These are phyloP conservation scores for Cassiopea andromeda DNA, from an alignment of 30 jellyfish, hydroid and myxozoan genomes.

Conservation along the genomic window DNA sequence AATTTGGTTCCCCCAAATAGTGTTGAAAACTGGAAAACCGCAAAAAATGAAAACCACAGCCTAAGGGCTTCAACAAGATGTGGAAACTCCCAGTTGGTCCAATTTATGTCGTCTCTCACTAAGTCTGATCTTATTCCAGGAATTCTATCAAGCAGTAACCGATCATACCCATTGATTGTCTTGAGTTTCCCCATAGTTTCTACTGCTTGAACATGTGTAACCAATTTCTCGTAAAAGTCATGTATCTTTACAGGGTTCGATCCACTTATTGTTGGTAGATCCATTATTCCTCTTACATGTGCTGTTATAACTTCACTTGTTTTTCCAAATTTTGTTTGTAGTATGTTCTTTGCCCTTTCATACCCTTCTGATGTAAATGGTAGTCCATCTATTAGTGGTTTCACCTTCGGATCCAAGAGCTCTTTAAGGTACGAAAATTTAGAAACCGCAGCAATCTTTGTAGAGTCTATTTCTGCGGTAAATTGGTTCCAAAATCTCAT, in stretches of 20 bases:
- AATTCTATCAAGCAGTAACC: conserved; percentile 5
- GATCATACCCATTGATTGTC: conserved; percentile 15
- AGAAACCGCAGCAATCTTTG: conserved; percentile 28
- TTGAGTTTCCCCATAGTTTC: conserved; percentile 38
- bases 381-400: conserved; percentile 16
- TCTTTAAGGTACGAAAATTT: conserved; percentile 43
- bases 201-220: conserved; percentile 51
- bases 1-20: no score
- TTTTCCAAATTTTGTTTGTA: neutral
- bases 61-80: conserved; percentile 49
- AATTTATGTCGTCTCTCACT: conserved; percentile 37
- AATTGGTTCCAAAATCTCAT: conserved; percentile 42
- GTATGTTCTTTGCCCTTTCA: conserved; percentile 10
- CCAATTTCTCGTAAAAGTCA: conserved; percentile 47
- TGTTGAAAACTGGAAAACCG: no score
- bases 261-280: conserved; percentile 47
- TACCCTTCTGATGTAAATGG: conserved; percentile 12
- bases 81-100: conserved; percentile 42
- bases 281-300: conserved; percentile 53
- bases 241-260: conserved; percentile 31
- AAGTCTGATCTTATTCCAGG: conserved; percentile 51
- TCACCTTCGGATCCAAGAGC: neutral
- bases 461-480: conserved; percentile 26
- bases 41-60: neutral
- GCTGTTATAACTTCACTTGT: conserved; percentile 8